Base-by-base conservation (phyloP, 1,140 invertebrate species). In the Macrobrachium rosenbergii region DNA sequence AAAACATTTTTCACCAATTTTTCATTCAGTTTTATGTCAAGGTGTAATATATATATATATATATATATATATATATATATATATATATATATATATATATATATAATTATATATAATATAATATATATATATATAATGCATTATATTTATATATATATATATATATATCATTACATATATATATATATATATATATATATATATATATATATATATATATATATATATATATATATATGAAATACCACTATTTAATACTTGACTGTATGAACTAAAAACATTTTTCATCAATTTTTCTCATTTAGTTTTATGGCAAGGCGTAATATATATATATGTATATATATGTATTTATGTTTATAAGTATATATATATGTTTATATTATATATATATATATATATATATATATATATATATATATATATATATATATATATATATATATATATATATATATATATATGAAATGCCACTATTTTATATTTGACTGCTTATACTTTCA, bases 151-250 rank as follows among this genome's bases (percentile, higher is more conserved):
- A n/a, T n/a, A 7, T 19, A n/a, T 19, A 7, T 69, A n/a, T 69
- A 7, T 69, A 2, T 19, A n/a, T 19, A n/a, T 69, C 0, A 16
- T 3, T 69, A n/a, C n/a, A n/a, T 69, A n/a, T 69, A n/a, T 69
- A n/a, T 19, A n/a, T 69, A n/a, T 69, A n/a, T 69, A n/a, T 69
- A 69, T 19, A n/a, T 69, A n/a, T 69, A n/a, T 19, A n/a, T 69
- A n/a, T 19, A n/a, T 69, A n/a, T 69, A n/a, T 69, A n/a, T 69
- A n/a, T 69, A 19, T 69, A 28, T 23, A n/a, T 69, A 7, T n/a
- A 17, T 69, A 5, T 69, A n/a, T 69, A 7, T 69, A 7, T 69
- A 2, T 69, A 17, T 69, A n/a, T 69, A 7, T 69, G 23, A 21
- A 67, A 52, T 52, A 52, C 45, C 5, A 6, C 10, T 10, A 52